Base-by-base conservation (phyloP, 2,797 vertebrate species). In the Artibeus lituratus region DNA sequence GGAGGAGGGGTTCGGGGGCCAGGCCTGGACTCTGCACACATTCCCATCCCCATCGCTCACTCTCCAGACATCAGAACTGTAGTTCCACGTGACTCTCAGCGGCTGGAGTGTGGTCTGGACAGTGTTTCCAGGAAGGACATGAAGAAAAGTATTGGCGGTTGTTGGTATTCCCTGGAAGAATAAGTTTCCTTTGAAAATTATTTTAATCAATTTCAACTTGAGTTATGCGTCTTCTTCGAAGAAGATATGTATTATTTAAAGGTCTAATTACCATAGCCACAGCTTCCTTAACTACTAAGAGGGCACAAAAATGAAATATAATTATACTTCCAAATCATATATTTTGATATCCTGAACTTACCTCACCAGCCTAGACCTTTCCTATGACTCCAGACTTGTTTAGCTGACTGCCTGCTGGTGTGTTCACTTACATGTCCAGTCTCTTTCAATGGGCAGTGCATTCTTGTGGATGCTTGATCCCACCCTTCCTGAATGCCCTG, bases 211-310 rank as follows among this genome's bases (percentile, higher is more conserved):
- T 16, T 89, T 39, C 47, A 35, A 21, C 1, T 51, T 65, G 35
- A 82, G 19, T 67, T 18, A 37, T 11, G 10, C 6, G 24, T 47
- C n/a, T 80, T 86, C 78, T 76, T 85, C 26, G 73, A 82, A 39
- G 42, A 59, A 72, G 87, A 35, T 69, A 22, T 69, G 35, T 62
- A 82, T 47, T 72, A 42, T 49, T 55, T 24, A 44, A 88, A 88
- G 6, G 4, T 53, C 15, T 62, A n/a, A 55, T 86, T 16, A 44
- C 22, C 51, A 9, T 74, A 49, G 1, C 9, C 26, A 39, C 24
- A 35, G 29, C 5, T 44, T 39, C 73, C 65, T 89, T 32, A 37
- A 57, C 0, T 22, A 32, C 42, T 84, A 32, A 67, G 2, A 22
- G 69, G 19, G 16, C 4, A 59, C 9, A 81, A n/a, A 62, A 76